These are phyloP conservation scores for Euphydryas editha DNA, from an alignment of 2,888 invertebrate species.

Conservation along the genomic window DNA sequence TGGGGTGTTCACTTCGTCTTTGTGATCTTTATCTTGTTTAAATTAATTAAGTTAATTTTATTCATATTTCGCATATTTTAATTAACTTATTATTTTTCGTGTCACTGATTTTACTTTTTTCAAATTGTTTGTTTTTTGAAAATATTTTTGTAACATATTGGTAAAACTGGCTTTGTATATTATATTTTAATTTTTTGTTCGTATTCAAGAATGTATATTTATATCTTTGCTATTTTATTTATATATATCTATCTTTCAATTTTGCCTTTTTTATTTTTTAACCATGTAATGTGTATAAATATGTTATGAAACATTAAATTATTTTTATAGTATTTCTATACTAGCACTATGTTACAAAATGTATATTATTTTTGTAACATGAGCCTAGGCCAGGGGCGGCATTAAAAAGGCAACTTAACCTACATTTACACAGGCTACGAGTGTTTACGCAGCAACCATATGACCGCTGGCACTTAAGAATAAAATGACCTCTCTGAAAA, in stretches of 20 bases:
- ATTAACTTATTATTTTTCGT: too few species aligned
- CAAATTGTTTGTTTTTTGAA: background rate
- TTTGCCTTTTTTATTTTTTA: too few species aligned
- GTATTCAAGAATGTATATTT: too few species aligned
- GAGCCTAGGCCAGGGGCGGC: conserved; percentile 27
- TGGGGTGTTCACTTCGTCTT: background rate
- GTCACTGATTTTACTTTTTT: background rate
- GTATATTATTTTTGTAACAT: conserved; percentile 6
- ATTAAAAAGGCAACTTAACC: conserved; percentile 36
- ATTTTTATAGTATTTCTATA: background rate
- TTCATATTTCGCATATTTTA: too few species aligned
- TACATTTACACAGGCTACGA: conserved; percentile 29
- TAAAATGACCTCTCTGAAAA: conserved; percentile 5
- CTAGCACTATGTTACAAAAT: background rate
- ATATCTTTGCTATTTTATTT: background rate
- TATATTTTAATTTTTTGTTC: background rate
- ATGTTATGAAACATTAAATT: background rate
- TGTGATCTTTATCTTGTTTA: background rate
- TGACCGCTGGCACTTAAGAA: conserved; percentile 23
- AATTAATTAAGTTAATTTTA: background rate
- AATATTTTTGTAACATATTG: background rate
- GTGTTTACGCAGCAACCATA: conserved; percentile 28
- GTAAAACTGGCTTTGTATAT: background rate
- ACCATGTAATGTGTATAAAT: background rate
- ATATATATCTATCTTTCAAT: too few species aligned